Evolutionary conservation across 2,797 vertebrate species (phyloP).

Genomic region (Argyrosomus regius): DNA sequence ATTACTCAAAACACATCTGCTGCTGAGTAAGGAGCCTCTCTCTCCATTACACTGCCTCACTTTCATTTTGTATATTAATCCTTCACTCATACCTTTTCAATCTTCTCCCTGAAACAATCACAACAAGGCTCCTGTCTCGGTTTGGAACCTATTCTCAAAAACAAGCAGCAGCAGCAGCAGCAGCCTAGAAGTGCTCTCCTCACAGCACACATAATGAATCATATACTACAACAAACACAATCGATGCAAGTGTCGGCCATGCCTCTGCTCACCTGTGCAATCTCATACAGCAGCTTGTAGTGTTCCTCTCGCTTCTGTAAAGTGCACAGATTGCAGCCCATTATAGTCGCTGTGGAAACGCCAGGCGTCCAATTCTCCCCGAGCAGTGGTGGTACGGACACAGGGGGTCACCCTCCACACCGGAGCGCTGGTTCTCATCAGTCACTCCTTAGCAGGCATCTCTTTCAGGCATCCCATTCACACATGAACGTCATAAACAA

Average conservation of each 20-base stretch:
- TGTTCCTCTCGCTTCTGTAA: slow-evolving; percentile 99
- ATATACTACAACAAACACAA: slow-evolving; percentile 30
- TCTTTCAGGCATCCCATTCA: slow-evolving; percentile 85
- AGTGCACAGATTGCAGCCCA: slow-evolving; percentile 99
- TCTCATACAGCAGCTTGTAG: slow-evolving; percentile 99
- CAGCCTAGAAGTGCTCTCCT: slow-evolving; percentile 38
- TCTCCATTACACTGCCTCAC: slow-evolving; percentile 39
- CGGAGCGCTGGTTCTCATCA: slow-evolving; percentile 93
- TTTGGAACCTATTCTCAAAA: slow-evolving; percentile 24
- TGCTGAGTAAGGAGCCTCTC: slow-evolving; percentile 34
- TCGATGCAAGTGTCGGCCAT: slow-evolving; percentile 45
- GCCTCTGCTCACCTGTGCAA: slow-evolving; percentile 94
- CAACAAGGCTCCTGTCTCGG: slow-evolving; percentile 13
- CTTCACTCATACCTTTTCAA: slow-evolving; percentile 46
- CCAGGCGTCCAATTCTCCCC: slow-evolving; percentile 84
- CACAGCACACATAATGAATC: slow-evolving; percentile 51
- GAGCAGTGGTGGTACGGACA: slow-evolving; percentile 88
- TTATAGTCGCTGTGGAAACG: slow-evolving; percentile 89
- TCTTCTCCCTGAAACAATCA: slow-evolving; percentile 28
- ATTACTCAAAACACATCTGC: slow-evolving; percentile 73
- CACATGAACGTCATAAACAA: slow-evolving; percentile 74
- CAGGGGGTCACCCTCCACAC: slow-evolving; percentile 94
- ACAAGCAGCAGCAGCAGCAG: slow-evolving; percentile 41
- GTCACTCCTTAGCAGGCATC: slow-evolving; percentile 90
- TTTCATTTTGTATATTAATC: slow-evolving; percentile 49